Conservation (phyloP, 2,888 invertebrate genomes). For the Itoplectis maculator region DNA sequence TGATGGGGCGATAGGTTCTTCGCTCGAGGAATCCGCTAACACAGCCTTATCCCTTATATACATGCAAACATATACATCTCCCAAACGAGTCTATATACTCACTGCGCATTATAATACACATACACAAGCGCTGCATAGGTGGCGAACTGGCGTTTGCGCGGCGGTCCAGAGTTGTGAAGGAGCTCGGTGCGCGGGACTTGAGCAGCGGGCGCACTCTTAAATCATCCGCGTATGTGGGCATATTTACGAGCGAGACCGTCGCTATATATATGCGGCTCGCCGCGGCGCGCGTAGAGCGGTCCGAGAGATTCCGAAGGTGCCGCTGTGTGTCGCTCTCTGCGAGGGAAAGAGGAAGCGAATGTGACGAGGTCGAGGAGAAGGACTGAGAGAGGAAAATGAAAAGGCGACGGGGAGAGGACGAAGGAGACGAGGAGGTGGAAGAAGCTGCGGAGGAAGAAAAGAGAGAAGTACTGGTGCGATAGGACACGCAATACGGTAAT, state of each 20-base stretch:
- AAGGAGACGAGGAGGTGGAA: conserved; percentile 2
- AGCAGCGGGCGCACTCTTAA: conserved; percentile 67
- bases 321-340: conserved; percentile 17
- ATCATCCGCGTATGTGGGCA: conserved; percentile 68
- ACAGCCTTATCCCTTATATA: not conserved
- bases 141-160: no score
- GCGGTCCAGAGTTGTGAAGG: no score
- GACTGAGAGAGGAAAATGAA: conserved; percentile 13
- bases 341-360: conserved; percentile 35
- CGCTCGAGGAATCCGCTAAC: conserved; percentile 25
- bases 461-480: conserved; percentile 52
- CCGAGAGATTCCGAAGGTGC: conserved; percentile 41
- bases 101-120: conserved; percentile 29
- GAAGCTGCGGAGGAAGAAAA: conserved; percentile 21
- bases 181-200: conserved; percentile 51
- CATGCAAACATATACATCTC: no score
- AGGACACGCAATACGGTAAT: conserved; percentile 76
- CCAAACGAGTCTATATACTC: conserved; percentile 3
- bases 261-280: no score
- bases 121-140: conserved; percentile 23
- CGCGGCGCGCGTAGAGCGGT: conserved; percentile 20
- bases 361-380: conserved; percentile 29
- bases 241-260: conserved; percentile 67
- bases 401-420: conserved; percentile 2
- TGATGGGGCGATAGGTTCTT: conserved; percentile 27